phyloP scores from a whole-genome alignment of 2,888 invertebrate genomes.

The Cephus runcator region DNA sequence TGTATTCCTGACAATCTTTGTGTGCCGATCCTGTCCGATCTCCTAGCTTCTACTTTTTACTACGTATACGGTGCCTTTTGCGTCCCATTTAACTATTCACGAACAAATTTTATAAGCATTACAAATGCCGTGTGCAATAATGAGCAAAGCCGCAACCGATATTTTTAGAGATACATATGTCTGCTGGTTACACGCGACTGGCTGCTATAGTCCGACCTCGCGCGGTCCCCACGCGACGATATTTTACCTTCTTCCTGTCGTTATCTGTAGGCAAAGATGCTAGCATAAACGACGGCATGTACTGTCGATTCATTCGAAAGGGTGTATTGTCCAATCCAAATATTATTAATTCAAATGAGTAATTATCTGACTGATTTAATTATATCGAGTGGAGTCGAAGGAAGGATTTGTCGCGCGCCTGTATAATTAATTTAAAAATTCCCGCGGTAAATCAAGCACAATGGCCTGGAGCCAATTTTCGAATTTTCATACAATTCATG shows the following conservation, averaged over 20 bases:
- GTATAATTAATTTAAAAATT: background rate
- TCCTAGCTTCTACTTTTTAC: background rate
- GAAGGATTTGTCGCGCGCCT: background rate
- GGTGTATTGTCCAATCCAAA: background rate
- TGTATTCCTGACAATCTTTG: background rate
- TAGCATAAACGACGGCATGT: background rate
- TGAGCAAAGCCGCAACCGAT: background rate
- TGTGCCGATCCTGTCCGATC: background rate
- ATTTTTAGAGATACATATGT: background rate
- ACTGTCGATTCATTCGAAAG: background rate
- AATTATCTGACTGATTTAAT: background rate
- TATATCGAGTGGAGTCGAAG: background rate
- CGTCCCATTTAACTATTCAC: background rate
- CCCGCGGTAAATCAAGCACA: background rate
- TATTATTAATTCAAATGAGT: background rate
- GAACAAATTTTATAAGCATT: background rate
- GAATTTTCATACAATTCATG: too few species aligned
- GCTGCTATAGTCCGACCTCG: background rate
- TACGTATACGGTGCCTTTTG: background rate
- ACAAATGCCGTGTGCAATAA: background rate
- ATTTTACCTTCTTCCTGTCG: background rate
- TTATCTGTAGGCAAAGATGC: background rate
- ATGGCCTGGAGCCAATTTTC: background rate
- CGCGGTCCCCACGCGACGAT: background rate
- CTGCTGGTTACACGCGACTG: background rate